Evolutionary conservation across 2,113 vertebrate species (phyloP), one percentile per base, ranked within the genome.

Genomic region (Stercorarius parasiticus): DNA sequence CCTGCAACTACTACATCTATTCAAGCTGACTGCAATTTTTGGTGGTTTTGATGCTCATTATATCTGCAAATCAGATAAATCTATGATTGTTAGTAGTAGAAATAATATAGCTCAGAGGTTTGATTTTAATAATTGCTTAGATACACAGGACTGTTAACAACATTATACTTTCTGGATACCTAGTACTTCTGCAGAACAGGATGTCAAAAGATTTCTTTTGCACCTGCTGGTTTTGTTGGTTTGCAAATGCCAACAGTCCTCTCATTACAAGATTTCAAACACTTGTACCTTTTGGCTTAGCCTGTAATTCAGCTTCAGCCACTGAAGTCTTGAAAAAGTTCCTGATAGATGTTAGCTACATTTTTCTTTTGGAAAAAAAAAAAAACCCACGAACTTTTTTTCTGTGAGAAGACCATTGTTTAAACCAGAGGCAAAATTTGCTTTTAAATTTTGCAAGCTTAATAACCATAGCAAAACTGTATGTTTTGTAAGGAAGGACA

Each of bases 31-130:
- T 53, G 25, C 5, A 2, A 0, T 15, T 20, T 32, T 23, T 17
- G 3, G 4, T 36, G 27, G 3, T 1, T 10, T 22, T n/a, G 17
- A 1, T 59, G 34, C 19, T 82, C 26, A 10, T 71, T 9, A 11
- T 19, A 23, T 21, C 6, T 91, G n/a, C 23, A 43, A 74, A 78
- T 38, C 7, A 49, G 13, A 23, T 15, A 36, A 40, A 53, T 3
- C 30, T 69, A 4, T 30, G 13, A 4, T 19, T 10, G 25, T 30
- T 38, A 62, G 40, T 19, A 83, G 15, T 20, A 77, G 58, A 20
- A 55, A 19, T 7, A 32, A 8, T 21, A 72, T 0, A 34, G 32
- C 16, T 78, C 55, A 3, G 12, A 69, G 17, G 10, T 18, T 43
- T 23, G 9, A 11, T 25, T 70, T 82, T 12, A 56, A 4, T 58